Conservation (phyloP, 2,113 vertebrate species). For the Apodemus speciosus region DNA sequence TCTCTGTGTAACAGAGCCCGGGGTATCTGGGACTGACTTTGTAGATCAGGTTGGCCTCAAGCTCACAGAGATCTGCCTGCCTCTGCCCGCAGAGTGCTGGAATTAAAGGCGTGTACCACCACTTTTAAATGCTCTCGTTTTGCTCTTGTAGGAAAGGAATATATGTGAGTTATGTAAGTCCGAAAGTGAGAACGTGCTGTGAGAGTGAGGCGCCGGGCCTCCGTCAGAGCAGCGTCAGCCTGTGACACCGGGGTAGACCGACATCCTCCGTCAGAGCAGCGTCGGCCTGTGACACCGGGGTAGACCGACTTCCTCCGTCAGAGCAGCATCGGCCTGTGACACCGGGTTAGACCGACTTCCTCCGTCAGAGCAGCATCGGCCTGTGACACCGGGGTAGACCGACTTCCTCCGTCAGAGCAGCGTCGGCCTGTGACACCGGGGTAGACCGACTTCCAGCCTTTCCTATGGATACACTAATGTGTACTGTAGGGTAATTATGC, state of each 20-base stretch:
- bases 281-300: too few relatives aligned
- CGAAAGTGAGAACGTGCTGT: not conserved
- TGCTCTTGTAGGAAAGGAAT: not conserved
- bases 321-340: not conserved
- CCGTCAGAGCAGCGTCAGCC: not conserved
- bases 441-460: not conserved
- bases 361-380: not conserved
- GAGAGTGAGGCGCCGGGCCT: not conserved
- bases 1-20: too few relatives aligned
- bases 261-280: not conserved
- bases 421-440: too few relatives aligned
- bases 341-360: too few relatives aligned
- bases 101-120: too few relatives aligned
- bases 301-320: not conserved
- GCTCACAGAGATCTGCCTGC: too few relatives aligned
- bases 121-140: not conserved
- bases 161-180: not conserved
- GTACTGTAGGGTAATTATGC: not conserved
- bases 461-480: not conserved
- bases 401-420: not conserved
- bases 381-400: too few relatives aligned
- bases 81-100: too few relatives aligned
- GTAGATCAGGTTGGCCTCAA: too few relatives aligned
- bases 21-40: too few relatives aligned
- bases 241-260: too few relatives aligned